These are phyloP conservation scores for Lasioglossum oenotherae DNA, from an alignment of 2,888 invertebrate species.

Conservation along the genomic window DNA sequence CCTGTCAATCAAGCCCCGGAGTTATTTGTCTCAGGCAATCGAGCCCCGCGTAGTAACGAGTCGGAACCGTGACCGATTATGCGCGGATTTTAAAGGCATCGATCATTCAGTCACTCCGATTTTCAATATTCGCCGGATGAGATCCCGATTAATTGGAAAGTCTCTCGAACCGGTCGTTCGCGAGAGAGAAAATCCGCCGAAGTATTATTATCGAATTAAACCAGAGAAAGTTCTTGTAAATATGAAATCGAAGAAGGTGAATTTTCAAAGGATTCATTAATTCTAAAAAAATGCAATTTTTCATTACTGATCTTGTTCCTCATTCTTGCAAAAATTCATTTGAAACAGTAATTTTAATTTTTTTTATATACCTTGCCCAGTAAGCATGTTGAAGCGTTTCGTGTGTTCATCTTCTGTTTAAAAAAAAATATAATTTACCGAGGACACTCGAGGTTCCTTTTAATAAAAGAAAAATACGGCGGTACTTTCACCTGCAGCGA, in stretches of 20 bases:
- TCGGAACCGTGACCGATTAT: conserved; percentile 60
- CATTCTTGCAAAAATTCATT: no score
- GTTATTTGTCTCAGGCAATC: conserved; percentile 78
- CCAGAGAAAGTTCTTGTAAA: background rate
- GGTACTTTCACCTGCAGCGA: conserved; percentile 27
- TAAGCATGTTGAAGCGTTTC: background rate
- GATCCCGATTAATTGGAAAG: conserved; percentile 32
- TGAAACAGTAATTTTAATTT: background rate
- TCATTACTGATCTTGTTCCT: no score
- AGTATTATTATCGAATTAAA: background rate
- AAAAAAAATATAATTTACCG: background rate
- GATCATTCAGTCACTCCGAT: conserved; percentile 51
- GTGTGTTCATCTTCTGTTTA: background rate
- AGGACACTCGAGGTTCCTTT: background rate
- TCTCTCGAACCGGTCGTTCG: conserved; percentile 1
- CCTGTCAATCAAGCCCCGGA: conserved; percentile 77
- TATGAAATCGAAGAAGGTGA: background rate
- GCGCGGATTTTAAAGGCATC: conserved; percentile 60
- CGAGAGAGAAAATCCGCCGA: background rate
- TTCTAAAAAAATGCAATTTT: no score
- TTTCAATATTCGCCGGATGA: conserved; percentile 41
- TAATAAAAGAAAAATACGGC: background rate
- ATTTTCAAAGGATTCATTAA: background rate
- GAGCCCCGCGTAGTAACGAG: conserved; percentile 59
- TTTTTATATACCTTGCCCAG: background rate